Evolutionary conservation across 2,797 vertebrate genomes (phyloP), one percentile per base, ranked within the genome.

Genomic region (Galaxias olidus): DNA sequence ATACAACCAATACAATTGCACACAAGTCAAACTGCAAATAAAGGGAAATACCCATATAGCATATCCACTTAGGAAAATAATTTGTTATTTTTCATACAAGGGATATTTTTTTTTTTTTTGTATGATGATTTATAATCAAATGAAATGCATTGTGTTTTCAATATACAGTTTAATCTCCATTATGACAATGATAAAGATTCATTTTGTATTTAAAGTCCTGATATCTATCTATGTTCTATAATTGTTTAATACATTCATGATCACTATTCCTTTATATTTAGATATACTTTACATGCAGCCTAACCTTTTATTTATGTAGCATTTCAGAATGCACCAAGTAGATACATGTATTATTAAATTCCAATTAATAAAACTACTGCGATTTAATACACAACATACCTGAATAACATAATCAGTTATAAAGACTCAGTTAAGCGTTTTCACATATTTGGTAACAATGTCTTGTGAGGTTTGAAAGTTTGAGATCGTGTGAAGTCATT

Each of bases 161-260:
- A 78, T 72, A 75, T 56, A 81, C 54, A 64, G 40, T 54, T 61
- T 55, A 58, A 50, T 78, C 10, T 76, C 15, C 57, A 55, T 61
- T 61, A 19, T 65, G 49, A 14, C 2, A 17, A 47, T 7, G 14
- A 57, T 41, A 56, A 53, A 44, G 3, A 48, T 66, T 63, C n/a
- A n/a, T 9, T 71, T 76, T 68, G 3, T 67, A 74, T 80, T 82
- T 59, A 73, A 76, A 74, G 73, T 75, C 61, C 40, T 41, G 8
- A 49, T 53, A 52, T 30, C 50, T 4, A 65, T 74, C 53, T 1
- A 4, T 10, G 66, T 77, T 64, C 71, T 69, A 14, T 71, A 63
- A 64, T 66, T 6, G 76, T 78, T 75, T 41, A 63, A 70, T 81
- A 83, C 82, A 85, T 88, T 84, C 84, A 86, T 74, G 10, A 80